A percentile compares a stretch with the other conserved stretches of the same genome.
phyloP scores from a whole-genome alignment of 2,888 invertebrate species.

The Mythimna lalbum region DNA sequence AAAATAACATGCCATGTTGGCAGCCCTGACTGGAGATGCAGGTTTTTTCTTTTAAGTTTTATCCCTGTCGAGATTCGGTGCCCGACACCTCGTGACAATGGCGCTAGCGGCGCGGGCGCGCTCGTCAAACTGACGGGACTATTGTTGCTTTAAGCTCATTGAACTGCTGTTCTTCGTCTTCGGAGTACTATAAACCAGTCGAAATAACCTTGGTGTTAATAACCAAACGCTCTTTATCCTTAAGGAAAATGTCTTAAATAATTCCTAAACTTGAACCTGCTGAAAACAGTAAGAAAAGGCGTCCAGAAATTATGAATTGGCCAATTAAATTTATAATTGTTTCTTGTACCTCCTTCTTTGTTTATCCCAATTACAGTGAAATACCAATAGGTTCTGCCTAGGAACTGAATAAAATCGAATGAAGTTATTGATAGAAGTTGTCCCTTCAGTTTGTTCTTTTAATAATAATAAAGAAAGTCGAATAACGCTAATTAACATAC shows the following conservation, averaged over 20 bases:
- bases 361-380: too few species aligned
- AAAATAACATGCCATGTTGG: constrained; percentile 36
- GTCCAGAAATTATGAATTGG: background rate
- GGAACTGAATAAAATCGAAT: background rate
- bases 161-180: constrained; percentile 36
- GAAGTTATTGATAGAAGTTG: background rate
- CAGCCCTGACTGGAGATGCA: constrained; percentile 47
- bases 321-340: background rate
- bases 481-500: background rate
- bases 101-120: constrained; percentile 60
- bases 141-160: constrained; percentile 63
- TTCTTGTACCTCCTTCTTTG: background rate
- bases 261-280: background rate
- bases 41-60: constrained; percentile 72
- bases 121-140: constrained; percentile 55
- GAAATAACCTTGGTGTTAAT: background rate
- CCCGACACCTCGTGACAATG: constrained; percentile 84
- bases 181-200: background rate
- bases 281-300: background rate
- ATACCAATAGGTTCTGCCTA: background rate
- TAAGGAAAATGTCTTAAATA: background rate
- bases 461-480: background rate
- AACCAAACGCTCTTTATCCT: background rate
- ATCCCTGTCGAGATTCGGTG: constrained; percentile 67
- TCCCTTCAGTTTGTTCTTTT: too few species aligned